A percentile compares a stretch with the other conserved stretches of the same genome.
phyloP scores from a whole-genome alignment of 2,888 invertebrate species.

The Didymodactylos carnosus region DNA sequence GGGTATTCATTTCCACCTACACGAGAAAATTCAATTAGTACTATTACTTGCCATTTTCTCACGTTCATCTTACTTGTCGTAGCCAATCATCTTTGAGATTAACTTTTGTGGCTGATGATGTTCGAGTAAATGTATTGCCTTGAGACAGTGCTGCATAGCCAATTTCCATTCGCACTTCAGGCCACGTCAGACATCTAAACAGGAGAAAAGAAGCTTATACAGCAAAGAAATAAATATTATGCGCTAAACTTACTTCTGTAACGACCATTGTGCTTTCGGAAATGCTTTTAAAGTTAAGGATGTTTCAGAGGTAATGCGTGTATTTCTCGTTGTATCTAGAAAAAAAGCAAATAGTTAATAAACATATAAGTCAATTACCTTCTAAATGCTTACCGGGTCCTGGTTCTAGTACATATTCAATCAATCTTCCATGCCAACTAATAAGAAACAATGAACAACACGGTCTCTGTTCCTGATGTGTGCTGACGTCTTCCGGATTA shows the following conservation, averaged over 20 bases:
- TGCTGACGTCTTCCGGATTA: not conserved
- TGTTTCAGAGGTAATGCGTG: not conserved
- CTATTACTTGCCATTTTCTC: not conserved
- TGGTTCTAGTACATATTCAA: constrained; percentile 9
- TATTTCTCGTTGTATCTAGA: not conserved
- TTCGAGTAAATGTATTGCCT: not conserved
- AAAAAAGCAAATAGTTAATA: not conserved
- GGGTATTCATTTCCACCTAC: constrained; percentile 5
- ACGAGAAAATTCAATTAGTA: not conserved
- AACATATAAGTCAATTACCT: not conserved
- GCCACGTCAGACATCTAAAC: not conserved
- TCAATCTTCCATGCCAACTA: constrained; percentile 5
- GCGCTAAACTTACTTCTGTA: not conserved
- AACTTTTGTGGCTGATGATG: not conserved
- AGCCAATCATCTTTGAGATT: not conserved
- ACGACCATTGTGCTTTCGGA: constrained; percentile 13
- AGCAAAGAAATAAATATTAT: not conserved
- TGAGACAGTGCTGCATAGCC: not conserved
- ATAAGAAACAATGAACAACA: constrained; percentile 10
- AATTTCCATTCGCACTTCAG: not conserved
- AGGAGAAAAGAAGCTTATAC: not conserved
- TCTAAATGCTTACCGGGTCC: not conserved
- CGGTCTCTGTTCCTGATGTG: not conserved
- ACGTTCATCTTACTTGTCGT: not conserved
- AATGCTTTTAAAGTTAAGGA: not conserved